Percentiles rank a stretch among this genome's conserved stretches.
Evolutionary conservation across 2,113 vertebrate species (phyloP).

Genomic region (Ailuropoda melanoleuca): DNA sequence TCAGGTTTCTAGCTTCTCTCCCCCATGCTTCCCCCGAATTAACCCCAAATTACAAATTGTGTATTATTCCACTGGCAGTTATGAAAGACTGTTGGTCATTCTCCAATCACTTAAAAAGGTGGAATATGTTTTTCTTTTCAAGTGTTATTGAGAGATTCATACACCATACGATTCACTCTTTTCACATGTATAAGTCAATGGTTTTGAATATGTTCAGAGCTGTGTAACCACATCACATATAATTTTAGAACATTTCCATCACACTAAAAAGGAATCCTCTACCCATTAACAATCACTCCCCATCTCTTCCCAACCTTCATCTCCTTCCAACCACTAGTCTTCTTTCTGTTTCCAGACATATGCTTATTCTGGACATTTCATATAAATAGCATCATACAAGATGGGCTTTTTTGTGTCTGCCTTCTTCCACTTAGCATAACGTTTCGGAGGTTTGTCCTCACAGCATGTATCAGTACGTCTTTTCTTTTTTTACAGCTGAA

Average conservation of each 20-base stretch:
- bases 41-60: neutral
- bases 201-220: neutral
- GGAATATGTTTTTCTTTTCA: neutral
- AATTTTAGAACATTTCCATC: neutral
- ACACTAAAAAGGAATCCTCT: neutral
- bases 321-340: neutral
- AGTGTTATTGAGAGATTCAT: neutral
- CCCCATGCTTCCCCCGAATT: neutral
- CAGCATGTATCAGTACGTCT: rapidly evolving
- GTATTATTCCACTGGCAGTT: neutral
- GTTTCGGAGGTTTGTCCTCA: neutral
- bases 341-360: neutral
- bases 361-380: neutral
- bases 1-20: neutral
- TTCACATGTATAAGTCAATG: neutral
- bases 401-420: too few relatives aligned
- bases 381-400: neutral
- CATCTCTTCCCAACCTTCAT: neutral
- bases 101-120: neutral
- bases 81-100: neutral
- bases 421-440: neutral
- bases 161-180: neutral
- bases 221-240: neutral
- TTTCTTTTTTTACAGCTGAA: neutral
- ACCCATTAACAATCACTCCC: neutral